Evolutionary conservation across 2,797 vertebrate species (phyloP), one percentile per base, ranked within the genome.

Genomic region (Coranthus polyacanthus): DNA sequence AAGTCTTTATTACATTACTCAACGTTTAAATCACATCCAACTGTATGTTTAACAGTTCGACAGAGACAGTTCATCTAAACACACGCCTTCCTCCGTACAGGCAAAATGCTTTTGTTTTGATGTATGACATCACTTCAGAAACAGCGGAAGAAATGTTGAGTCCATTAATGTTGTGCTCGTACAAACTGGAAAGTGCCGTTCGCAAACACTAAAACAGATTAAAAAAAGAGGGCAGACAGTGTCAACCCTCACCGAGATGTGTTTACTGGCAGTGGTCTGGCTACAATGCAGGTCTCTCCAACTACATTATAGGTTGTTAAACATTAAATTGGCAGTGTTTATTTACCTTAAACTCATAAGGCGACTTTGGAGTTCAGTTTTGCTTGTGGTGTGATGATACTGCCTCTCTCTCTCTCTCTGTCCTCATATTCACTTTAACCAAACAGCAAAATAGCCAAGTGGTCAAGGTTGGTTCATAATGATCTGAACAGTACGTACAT

Each of bases 1-100:
- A 61, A 20, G 36, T 49, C n/a, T 89, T 89, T 83, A 85, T 84
- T 85, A 21, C 49, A 34, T 69, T 64, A 60, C 53, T 72, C 50
- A 10, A 13, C 67, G 41, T 69, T 73, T 43, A 52, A 73, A 75
- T 73, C 55, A 43, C 50, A 59, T 71, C 21, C 70, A 53, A 65
- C 41, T 41, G 36, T 8, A 50, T 37, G 2, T 72, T 16, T 13
- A 38, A 53, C 39, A 22, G 20, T 6, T 22, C 6, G 17, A 34
- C 12, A 54, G 37, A 38, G 36, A 21, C 11, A 15, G 12, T 7
- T 32, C 29, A 2, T 7, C 26, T 29, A 1, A 29, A 29, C 26
- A 5, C 26, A 29, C 6, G 10, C 18, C 32, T 12, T 69, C 24
- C 32, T 56, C 11, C 15, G 7, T 36, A 43, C 41, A 43, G n/a